Evolutionary conservation across 1,140 invertebrate genomes (phyloP), one percentile per base, ranked within the genome.

Genomic region (Myzus persicae): DNA sequence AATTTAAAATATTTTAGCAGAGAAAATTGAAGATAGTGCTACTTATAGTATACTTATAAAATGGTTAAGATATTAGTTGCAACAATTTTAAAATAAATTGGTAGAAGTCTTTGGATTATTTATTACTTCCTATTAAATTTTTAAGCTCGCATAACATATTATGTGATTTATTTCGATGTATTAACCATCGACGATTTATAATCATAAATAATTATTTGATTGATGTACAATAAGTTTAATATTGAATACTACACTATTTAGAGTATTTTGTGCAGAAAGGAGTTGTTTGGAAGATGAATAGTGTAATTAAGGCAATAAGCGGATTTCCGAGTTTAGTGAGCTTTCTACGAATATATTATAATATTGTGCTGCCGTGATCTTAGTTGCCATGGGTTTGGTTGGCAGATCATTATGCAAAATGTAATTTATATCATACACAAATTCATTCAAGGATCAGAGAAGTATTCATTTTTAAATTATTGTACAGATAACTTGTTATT

Each of bases 281-380:
- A 85, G 24, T 44, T 85, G 82, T 31, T 85, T 14, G 40, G 38
- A 85, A 85, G 24, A 85, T 85, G 40, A 42, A 44, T 85, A 85
- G 24, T 85, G 24, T 14, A 85, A 85, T 85, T 85, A 42, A 44
- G 40, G 40, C 82, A 85, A 42, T 85, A 42, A 84, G 40, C 40
- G 24, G 82, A 44, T 85, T 85, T 82, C 38, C 9, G 82, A 40
- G 40, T 85, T 44, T 44, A 26, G 38, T 44, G 40, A 85, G 82
- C 82, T 44, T 85, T 40, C 82, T 42, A 26, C 26, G 82, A 85
- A 85, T 85, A 85, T 42, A 85, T 85, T 85, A 85, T 85, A 85
- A 76, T 48, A 18, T 24, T 51, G 48, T 14, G 24, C 11, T 44
- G 11, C 9, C 40, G 8, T 42, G 38, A 85, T 85, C 26, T 42